Percentiles rank a stretch among this genome's conserved stretches.
phyloP scores from a whole-genome alignment of 2,113 vertebrate species.

The Ictalurus furcatus region DNA sequence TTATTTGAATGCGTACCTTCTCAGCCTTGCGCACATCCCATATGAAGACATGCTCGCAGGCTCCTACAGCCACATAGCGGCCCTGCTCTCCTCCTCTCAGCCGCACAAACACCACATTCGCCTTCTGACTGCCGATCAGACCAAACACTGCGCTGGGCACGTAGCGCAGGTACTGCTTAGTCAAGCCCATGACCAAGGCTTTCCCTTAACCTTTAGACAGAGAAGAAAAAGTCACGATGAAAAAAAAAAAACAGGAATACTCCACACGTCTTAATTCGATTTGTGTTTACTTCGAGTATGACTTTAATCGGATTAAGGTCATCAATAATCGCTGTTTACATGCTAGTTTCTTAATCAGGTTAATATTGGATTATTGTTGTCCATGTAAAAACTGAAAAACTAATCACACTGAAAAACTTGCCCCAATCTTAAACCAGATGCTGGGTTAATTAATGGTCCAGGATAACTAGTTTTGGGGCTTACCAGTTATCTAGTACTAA shows the following conservation, averaged over 20 bases:
- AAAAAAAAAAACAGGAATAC: too few relatives aligned
- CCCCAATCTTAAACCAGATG: background rate
- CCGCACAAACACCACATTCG: slow-evolving; percentile 80
- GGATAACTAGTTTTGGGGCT: too few relatives aligned
- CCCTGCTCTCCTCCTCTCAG: slow-evolving; percentile 84
- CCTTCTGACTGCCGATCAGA: slow-evolving; percentile 85
- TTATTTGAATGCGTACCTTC: slow-evolving; percentile 66
- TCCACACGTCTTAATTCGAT: too few relatives aligned
- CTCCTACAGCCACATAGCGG: slow-evolving; percentile 87
- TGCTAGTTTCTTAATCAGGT: too few relatives aligned
- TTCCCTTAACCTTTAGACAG: background rate
- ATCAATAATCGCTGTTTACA: too few relatives aligned
- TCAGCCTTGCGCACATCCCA: slow-evolving; percentile 93
- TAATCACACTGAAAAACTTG: background rate
- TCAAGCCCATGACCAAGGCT: slow-evolving; percentile 84
- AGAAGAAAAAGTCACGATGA: background rate
- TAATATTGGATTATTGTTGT: too few relatives aligned
- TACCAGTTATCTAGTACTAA: background rate
- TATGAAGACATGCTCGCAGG: slow-evolving; percentile 94
- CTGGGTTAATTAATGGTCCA: too few relatives aligned
- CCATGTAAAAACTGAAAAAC: background rate
- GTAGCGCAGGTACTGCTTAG: slow-evolving; percentile 94
- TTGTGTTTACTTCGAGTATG: too few relatives aligned
- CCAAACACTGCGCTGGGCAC: slow-evolving; percentile 83
- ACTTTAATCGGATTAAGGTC: too few relatives aligned